These are phyloP conservation scores for Apantesis nais DNA, from an alignment of 2,888 invertebrate species.

Conservation along the genomic window DNA sequence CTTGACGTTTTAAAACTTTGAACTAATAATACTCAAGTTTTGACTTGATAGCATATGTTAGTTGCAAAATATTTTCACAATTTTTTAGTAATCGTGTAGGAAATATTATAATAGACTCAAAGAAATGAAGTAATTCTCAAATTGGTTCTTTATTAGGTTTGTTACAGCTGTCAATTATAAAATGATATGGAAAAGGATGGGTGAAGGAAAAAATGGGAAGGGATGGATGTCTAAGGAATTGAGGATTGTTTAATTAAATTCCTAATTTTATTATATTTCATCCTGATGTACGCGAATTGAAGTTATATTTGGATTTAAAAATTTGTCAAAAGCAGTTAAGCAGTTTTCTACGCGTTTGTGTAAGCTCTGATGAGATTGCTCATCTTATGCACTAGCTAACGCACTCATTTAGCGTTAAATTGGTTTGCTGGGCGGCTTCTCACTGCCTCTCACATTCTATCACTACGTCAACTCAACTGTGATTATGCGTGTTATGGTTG, in stretches of 20 bases:
- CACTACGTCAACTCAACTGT: not conserved
- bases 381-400: not conserved
- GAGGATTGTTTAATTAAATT: too few relatives aligned
- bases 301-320: not conserved
- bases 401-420: not conserved
- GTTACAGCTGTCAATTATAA: not conserved
- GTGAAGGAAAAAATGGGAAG: too few relatives aligned
- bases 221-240: too few relatives aligned
- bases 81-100: not conserved
- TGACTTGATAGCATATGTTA: not conserved
- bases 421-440: not conserved
- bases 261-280: too few relatives aligned
- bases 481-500: not conserved
- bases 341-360: not conserved
- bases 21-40: not conserved
- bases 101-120: too few relatives aligned
- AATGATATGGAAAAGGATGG: too few relatives aligned
- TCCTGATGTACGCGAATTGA: not conserved
- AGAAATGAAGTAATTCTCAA: too few relatives aligned
- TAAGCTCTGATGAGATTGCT: not conserved
- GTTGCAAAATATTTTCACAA: not conserved
- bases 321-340: not conserved
- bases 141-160: not conserved
- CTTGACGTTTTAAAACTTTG: too few relatives aligned
- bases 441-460: not conserved